Conservation (phyloP, 2,113 vertebrate genomes). For the Panthera tigris region DNA sequence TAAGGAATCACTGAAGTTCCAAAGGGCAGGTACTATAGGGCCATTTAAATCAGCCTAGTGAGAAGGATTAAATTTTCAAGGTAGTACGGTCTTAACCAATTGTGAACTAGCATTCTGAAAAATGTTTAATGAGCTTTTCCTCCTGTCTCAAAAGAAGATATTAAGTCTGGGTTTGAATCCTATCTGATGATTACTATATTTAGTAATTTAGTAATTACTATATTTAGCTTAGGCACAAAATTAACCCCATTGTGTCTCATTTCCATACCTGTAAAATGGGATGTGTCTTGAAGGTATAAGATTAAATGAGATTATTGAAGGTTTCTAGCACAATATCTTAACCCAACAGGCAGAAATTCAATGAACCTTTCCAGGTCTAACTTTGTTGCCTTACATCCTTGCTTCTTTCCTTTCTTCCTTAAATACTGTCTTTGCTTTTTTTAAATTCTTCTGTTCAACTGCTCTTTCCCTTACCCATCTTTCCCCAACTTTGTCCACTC, state of each 20-base stretch:
- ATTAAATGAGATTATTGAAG: background rate
- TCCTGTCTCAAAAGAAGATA: background rate
- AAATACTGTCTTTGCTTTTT: background rate
- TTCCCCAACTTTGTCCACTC: background rate
- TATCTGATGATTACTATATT: background rate
- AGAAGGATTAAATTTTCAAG: background rate
- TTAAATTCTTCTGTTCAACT: background rate
- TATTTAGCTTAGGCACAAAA: background rate
- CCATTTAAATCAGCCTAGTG: background rate
- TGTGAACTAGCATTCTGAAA: background rate
- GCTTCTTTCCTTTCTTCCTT: background rate
- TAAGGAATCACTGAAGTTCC: background rate
- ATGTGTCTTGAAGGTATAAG: background rate
- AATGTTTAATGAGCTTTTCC: background rate
- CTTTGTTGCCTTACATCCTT: background rate
- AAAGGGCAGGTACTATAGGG: background rate
- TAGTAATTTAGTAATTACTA: no score
- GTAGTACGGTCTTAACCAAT: background rate
- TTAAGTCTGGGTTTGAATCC: background rate
- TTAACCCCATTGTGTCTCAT: background rate
- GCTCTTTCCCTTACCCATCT: background rate
- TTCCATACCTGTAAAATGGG: background rate
- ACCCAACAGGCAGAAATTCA: background rate
- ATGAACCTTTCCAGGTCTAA: background rate
- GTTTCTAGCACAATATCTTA: background rate